phyloP scores from a whole-genome alignment of 2,888 invertebrate genomes.

The Alloplasta piceator region DNA sequence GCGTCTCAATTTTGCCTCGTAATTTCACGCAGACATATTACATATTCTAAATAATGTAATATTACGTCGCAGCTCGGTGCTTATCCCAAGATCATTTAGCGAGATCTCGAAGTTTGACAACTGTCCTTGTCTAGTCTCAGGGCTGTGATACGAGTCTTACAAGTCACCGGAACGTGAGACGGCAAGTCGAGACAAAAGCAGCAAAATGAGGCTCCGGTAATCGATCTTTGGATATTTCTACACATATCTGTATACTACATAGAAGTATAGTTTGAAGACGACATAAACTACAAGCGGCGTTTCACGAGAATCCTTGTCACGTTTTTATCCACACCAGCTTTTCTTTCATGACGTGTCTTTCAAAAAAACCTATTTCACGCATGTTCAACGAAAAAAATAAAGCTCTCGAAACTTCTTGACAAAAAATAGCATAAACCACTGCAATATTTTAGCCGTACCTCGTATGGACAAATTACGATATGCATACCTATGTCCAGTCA shows the following conservation, averaged over 20 bases:
- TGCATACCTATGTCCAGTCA: neutral
- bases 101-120: constrained; percentile 66
- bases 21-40: constrained; percentile 69
- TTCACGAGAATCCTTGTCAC: constrained; percentile 54
- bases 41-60: constrained; percentile 75
- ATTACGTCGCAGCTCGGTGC: constrained; percentile 69
- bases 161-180: constrained; percentile 29
- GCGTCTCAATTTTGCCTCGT: constrained; percentile 56
- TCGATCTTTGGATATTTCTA: constrained; percentile 55
- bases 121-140: constrained; percentile 64
- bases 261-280: constrained; percentile 69
- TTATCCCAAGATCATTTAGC: constrained; percentile 67
- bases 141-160: constrained; percentile 28
- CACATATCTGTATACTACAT: constrained; percentile 16
- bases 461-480: neutral
- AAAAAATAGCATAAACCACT: constrained; percentile 9
- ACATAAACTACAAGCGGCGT: constrained; percentile 75
- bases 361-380: neutral
- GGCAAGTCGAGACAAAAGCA: constrained; percentile 40
- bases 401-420: too few species aligned
- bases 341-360: constrained; percentile 15
- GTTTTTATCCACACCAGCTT: constrained; percentile 34
- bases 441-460: neutral
- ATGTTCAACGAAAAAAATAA: neutral
- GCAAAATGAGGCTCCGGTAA: constrained; percentile 68